Evolutionary conservation across 2,888 invertebrate genomes (phyloP), one percentile per base, ranked within the genome.

Genomic region (Hydroisotoma schaefferi): DNA sequence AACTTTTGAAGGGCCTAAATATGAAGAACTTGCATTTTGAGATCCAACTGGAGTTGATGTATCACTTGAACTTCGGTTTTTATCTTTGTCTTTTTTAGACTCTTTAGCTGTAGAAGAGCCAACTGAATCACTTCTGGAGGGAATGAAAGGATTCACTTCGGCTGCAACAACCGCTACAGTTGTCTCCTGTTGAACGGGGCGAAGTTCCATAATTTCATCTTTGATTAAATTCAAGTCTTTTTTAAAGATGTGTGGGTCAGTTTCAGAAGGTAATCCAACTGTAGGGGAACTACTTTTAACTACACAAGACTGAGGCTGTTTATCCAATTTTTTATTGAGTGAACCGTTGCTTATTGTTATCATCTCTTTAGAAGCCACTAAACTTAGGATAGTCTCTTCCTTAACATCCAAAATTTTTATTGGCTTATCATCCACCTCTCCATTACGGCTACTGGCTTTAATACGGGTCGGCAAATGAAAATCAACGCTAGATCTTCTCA

Each of bases 151-250:
- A 33, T 61, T 60, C 26, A 55, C 54, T 26, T 69, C 64, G 26
- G 64, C 66, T 3, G 72, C 70, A 28, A 72, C 70, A 4, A 70
- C 70, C 12, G 67, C 69, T 6, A 72, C 70, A 4, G 72, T 70
- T 23, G 68, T 65, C 55, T 70, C 70, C 51, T 67, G 64, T 37
- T 68, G 67, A 10, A 65, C 52, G 0, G 62, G 64, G 29, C 53
- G 63, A 25, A 66, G 60, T 55, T 65, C 62, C 8, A 56, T 56
- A 23, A 67, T 58, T 37, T 71, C 68, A 37, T 58, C 61, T 56
- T 67, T 71, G 12, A 70, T 59, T 12, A 62, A 52, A 51, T 54
- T 43, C 47, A 67, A 29, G 12, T 64, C 67, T 26, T 43, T 15
- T 15, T 33, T 33, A 8, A 33, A 33, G 8, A 15, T 33, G 8